These are phyloP conservation scores for Hippoglossus stenolepis DNA, from an alignment of 2,113 vertebrate species.

Conservation along the genomic window DNA sequence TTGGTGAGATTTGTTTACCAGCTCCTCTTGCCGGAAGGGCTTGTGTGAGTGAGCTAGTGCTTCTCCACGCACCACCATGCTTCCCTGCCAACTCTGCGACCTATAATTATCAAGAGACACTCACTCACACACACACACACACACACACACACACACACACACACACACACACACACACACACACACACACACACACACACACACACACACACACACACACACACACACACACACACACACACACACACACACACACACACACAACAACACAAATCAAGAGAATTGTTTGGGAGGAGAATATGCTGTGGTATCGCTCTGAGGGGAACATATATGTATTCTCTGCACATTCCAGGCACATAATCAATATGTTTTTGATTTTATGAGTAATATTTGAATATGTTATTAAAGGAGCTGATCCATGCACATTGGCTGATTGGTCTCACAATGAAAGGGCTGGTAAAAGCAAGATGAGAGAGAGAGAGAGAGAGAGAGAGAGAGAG, in stretches of 20 bases:
- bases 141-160: slow-evolving; percentile 18
- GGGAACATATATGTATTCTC: slow-evolving; percentile 54
- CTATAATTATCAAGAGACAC: slow-evolving; percentile 64
- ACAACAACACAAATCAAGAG: slow-evolving; percentile 38
- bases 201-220: slow-evolving; percentile 22
- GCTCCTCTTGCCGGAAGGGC: slow-evolving; percentile 50
- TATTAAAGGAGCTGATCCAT: slow-evolving; percentile 67
- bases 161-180: slow-evolving; percentile 16
- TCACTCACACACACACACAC: slow-evolving; percentile 14
- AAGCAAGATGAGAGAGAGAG: slow-evolving; percentile 28
- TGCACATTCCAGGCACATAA: slow-evolving; percentile 46
- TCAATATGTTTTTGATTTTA: slow-evolving; percentile 67
- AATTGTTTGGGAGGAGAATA: slow-evolving; percentile 55
- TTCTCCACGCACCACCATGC: slow-evolving; percentile 54
- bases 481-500: neutral
- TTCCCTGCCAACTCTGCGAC: slow-evolving; percentile 61
- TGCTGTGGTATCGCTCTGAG: slow-evolving; percentile 26
- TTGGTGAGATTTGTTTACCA: slow-evolving; percentile 61
- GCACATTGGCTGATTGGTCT: slow-evolving; percentile 55
- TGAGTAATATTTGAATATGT: slow-evolving; percentile 65
- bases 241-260: slow-evolving; percentile 25
- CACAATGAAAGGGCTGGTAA: neutral
- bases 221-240: slow-evolving; percentile 19
- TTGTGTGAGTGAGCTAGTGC: slow-evolving; percentile 53
- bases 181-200: slow-evolving; percentile 20